Conservation (phyloP, 2,888 invertebrate genomes). For the Dicyrtomina minuta region DNA sequence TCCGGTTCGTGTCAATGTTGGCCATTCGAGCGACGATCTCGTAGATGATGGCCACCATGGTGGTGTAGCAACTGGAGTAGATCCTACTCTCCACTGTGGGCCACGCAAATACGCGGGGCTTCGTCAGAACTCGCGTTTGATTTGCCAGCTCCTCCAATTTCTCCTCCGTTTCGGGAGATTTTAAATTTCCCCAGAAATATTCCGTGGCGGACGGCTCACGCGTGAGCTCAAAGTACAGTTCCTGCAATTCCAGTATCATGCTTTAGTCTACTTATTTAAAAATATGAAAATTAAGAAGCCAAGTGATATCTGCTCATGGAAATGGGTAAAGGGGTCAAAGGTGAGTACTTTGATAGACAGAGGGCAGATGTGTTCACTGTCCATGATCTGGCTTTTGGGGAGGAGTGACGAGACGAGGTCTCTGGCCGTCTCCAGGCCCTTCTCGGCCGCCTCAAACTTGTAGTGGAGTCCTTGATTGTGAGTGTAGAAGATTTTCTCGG, state of each 20-base stretch:
- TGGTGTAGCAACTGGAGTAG: slow-evolving; percentile 36
- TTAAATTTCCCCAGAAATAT: slow-evolving; percentile 18
- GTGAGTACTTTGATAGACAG: slow-evolving; percentile 40
- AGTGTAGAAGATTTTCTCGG: slow-evolving; percentile 40
- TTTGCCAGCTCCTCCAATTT: slow-evolving; percentile 32
- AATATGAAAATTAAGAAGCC: no score
- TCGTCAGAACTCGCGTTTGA: slow-evolving; percentile 22
- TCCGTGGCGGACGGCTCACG: background rate
- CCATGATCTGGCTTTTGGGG: slow-evolving; percentile 35
- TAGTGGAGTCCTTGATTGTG: slow-evolving; percentile 43
- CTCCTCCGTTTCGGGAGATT: slow-evolving; percentile 34
- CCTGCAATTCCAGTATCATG: background rate
- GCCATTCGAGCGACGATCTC: slow-evolving; percentile 35
- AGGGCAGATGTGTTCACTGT: slow-evolving; percentile 34
- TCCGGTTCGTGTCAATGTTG: slow-evolving; percentile 7
- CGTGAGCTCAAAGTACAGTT: slow-evolving; percentile 3
- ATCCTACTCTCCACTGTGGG: slow-evolving; percentile 30
- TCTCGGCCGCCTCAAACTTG: slow-evolving; percentile 38
- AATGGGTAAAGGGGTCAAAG: no score
- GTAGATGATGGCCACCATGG: slow-evolving; percentile 35
- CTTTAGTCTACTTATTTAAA: background rate
- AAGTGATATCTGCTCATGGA: no score
- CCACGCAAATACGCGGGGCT: slow-evolving; percentile 36
- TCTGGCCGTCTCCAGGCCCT: slow-evolving; percentile 34
- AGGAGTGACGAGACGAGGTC: slow-evolving; percentile 35